These are phyloP conservation scores for Dicaeum eximium DNA, from an alignment of 2,113 vertebrate species.

Conservation along the genomic window DNA sequence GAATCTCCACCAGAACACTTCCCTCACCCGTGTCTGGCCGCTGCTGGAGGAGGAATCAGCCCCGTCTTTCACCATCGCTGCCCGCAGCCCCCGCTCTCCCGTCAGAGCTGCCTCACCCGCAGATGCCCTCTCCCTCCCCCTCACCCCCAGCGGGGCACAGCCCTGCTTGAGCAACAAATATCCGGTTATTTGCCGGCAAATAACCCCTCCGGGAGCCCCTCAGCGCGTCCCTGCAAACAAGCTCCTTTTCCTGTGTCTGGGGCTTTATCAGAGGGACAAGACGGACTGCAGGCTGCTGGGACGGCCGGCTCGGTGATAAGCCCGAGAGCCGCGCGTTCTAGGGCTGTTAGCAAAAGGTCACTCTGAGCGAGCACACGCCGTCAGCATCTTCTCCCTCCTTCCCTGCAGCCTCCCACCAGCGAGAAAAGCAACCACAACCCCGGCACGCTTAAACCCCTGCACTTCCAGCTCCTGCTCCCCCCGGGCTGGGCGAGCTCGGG, in stretches of 20 bases:
- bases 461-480: neutral
- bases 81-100: neutral
- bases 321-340: neutral
- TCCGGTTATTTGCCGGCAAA: neutral
- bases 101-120: neutral
- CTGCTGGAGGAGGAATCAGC: neutral
- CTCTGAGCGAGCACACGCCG: neutral
- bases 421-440: neutral
- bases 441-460: rapidly evolving
- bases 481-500: neutral
- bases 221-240: neutral
- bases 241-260: neutral
- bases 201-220: neutral
- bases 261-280: neutral
- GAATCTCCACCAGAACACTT: neutral
- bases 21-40: neutral
- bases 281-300: neutral
- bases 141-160: neutral
- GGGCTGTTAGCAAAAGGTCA: neutral
- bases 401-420: neutral
- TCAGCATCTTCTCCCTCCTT: neutral
- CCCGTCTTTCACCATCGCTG: neutral
- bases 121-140: neutral
- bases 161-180: neutral
- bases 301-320: neutral